Conservation (phyloP, 2,888 invertebrate species). For the Eristalis arbustorum region DNA sequence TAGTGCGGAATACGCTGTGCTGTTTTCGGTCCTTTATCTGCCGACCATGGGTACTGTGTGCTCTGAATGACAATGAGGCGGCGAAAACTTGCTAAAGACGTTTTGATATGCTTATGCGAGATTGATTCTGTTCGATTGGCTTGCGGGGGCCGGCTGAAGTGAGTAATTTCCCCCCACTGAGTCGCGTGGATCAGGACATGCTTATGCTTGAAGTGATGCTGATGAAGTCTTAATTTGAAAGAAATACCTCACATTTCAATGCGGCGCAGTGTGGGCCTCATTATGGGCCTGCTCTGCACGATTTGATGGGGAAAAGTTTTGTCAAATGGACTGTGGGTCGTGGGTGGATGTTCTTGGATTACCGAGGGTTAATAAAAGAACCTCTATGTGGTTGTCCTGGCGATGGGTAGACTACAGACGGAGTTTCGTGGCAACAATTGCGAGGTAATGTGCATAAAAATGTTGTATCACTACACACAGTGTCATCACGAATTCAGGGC, state of each 20-base stretch:
- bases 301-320: not conserved
- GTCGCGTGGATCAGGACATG: not conserved
- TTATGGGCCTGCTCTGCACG: not conserved
- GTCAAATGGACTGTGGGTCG: not conserved
- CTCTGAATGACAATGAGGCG: conserved; percentile 59
- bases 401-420: too few relatives aligned
- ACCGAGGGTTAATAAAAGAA: too few relatives aligned
- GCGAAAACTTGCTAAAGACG: conserved; percentile 35
- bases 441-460: too few relatives aligned
- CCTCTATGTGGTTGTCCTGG: too few relatives aligned
- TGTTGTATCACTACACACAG: too few relatives aligned
- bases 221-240: conserved; percentile 2
- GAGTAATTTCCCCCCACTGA: conserved; percentile 31
- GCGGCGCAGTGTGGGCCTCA: not conserved
- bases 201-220: conserved; percentile 11
- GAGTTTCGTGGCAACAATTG: too few relatives aligned
- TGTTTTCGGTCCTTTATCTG: conserved; percentile 11
- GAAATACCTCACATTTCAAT: not conserved
- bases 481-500: too few relatives aligned
- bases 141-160: conserved; percentile 24
- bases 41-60: conserved; percentile 32
- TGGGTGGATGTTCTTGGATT: too few relatives aligned
- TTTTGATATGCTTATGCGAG: conserved; percentile 52
- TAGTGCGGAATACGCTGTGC: conserved; percentile 2
- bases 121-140: conserved; percentile 63